Evolutionary conservation across 2,888 invertebrate species (phyloP), one percentile per base, ranked within the genome.

Genomic region (Euzetes globulus): DNA sequence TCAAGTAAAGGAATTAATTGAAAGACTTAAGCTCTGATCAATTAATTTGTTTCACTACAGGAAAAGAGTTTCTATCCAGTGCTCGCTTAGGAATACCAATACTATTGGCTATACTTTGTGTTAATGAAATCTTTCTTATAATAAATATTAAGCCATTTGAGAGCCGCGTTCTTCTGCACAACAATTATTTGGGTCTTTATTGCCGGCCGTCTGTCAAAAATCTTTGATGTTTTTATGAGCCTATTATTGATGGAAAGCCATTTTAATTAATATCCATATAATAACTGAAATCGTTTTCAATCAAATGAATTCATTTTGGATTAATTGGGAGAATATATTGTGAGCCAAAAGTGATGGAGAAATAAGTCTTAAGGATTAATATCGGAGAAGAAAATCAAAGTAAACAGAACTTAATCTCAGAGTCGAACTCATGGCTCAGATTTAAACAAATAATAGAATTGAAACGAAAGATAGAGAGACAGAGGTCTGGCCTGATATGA

Each of bases 391-490:
- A 58, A 58, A 58, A 25, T 25, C 22, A 58, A 58, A 58, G 58
- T 15, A 58, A 58, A 58, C 58, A 58, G 25, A 58, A 58, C 58
- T 58, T 58, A 58, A 58, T 58, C 58, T 58, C 22, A 58, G 13
- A 25, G 19, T 58, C 25, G 22, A 22, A 52, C 19, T n/a, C 52
- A 52, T n/a, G n/a, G 58, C 22, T 25, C 25, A 58, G 58, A 58
- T 58, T 27, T 58, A 19, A 50, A 58, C 19, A 58, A 19, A 58
- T 58, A 58, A 58, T 58, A 58, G 50, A 19, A 50, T 19, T 50
- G n/a, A 50, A 19, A 50, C 50, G 50, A 50, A 11, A 41, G 41
- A 50, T 17, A 11, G 50, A 19, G 5, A 50, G 50, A 50, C 4
- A 50, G n/a, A 50, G 50, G 50, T n/a, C n/a, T 5, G 50, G 5